A percentile compares a stretch with the other conserved stretches of the same genome.
Evolutionary conservation across 2,797 vertebrate genomes (phyloP).

Genomic region (Chaenodraco wilsoni): DNA sequence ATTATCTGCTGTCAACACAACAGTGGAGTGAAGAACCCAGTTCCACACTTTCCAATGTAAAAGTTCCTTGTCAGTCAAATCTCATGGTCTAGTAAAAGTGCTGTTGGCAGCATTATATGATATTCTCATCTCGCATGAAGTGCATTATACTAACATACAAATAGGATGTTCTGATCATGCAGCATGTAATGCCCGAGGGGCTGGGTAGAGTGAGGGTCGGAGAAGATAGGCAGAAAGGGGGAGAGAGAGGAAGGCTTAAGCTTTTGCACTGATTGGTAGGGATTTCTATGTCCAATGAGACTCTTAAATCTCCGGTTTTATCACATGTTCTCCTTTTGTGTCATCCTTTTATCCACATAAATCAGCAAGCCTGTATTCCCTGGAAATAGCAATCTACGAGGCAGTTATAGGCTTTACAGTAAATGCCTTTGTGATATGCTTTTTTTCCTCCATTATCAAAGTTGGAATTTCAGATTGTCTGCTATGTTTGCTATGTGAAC

Average conservation of each 20-base stretch:
- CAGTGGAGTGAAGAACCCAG: conserved; percentile 8
- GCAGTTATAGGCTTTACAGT: conserved; percentile 59
- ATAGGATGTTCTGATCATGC: conserved; percentile 49
- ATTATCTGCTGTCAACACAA: conserved; percentile 15
- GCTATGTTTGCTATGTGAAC: conserved; percentile 37
- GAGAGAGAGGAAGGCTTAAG: conserved; percentile 54
- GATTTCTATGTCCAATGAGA: conserved; percentile 69
- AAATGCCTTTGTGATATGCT: conserved; percentile 44
- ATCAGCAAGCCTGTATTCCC: conserved; percentile 53
- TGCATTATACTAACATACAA: conserved; percentile 29
- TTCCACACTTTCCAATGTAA: background rate
- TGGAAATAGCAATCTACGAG: conserved; percentile 56
- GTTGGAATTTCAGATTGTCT: conserved; percentile 38
- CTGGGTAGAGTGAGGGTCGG: conserved; percentile 25
- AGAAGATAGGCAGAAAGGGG: conserved; percentile 38
- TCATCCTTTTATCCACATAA: conserved; percentile 65
- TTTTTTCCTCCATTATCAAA: conserved; percentile 31
- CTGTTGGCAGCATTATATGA: background rate
- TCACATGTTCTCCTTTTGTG: conserved; percentile 61
- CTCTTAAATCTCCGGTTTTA: conserved; percentile 74
- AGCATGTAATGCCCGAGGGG: conserved; percentile 28
- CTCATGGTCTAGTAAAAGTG: background rate
- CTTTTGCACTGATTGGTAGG: conserved; percentile 67
- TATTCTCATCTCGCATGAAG: conserved; percentile 9
- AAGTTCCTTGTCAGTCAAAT: conserved; percentile 5